phyloP scores from a whole-genome alignment of 1,140 invertebrate genomes.

The Leucophenga varia region DNA sequence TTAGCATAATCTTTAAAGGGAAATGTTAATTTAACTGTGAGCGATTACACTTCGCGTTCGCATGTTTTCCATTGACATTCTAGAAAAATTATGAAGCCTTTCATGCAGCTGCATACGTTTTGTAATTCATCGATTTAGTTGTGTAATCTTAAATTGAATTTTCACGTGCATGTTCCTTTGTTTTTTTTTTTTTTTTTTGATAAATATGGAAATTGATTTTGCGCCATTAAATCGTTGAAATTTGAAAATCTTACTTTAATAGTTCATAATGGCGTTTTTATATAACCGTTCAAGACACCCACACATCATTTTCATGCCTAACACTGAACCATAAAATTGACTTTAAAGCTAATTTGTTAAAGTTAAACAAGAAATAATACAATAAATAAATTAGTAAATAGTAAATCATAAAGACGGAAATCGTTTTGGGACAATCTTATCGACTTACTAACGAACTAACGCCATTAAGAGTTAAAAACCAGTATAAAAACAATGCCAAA shows the following conservation, averaged over 20 bases:
- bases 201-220: too few species aligned
- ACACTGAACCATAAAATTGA: conserved; percentile 1
- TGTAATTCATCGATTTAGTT: too few species aligned
- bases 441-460: conserved; percentile 48
- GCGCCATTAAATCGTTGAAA: too few species aligned
- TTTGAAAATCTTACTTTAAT: too few species aligned
- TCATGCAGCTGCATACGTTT: conserved; percentile 20
- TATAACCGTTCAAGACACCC: neutral
- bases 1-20: conserved; percentile 52
- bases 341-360: conserved; percentile 14
- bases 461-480: conserved; percentile 40
- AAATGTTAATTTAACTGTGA: conserved; percentile 57
- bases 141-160: too few species aligned
- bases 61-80: too few species aligned
- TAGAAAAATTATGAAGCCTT: too few species aligned
- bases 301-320: conserved; percentile 13
- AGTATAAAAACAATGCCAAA: conserved; percentile 13
- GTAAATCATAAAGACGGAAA: too few species aligned
- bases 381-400: too few species aligned
- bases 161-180: neutral
- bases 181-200: too few species aligned
- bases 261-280: too few species aligned
- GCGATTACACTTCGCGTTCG: conserved; percentile 35
- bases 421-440: conserved; percentile 38
- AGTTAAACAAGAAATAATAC: too few species aligned